phyloP scores from a whole-genome alignment of 30 jellyfish, hydroid and myxozoan species.

The Sanderia malayensis region DNA sequence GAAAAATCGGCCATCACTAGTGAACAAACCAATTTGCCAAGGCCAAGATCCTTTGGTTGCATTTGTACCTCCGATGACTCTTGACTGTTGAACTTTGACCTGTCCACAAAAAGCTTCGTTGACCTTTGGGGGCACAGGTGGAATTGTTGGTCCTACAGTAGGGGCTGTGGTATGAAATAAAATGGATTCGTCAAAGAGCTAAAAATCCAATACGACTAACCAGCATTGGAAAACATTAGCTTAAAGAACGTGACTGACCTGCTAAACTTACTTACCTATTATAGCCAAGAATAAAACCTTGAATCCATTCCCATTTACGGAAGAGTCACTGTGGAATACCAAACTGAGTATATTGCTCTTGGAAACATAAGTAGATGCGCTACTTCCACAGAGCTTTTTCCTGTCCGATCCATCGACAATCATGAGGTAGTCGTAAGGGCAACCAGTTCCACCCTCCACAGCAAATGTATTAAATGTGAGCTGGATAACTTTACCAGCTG shows the following conservation, averaged over 20 bases:
- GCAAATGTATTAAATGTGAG: not conserved
- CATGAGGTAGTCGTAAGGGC: not conserved
- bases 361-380: not conserved
- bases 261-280: not conserved
- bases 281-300: slow-evolving; percentile 2
- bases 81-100: slow-evolving; percentile 22
- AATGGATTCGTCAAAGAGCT: not conserved
- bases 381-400: not conserved
- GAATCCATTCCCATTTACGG: slow-evolving; percentile 51
- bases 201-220: not conserved
- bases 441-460: not conserved
- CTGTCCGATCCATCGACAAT: not conserved
- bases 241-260: no score
- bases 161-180: not conserved
- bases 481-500: not conserved
- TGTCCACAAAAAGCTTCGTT: slow-evolving; percentile 32
- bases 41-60: slow-evolving; percentile 72
- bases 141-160: not conserved
- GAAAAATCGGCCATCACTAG: not conserved
- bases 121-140: slow-evolving; percentile 13
- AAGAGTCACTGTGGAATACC: not conserved
- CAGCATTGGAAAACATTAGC: no score
- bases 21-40: slow-evolving; percentile 48
- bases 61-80: slow-evolving; percentile 49
- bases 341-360: not conserved